Evolutionary conservation across 2,113 vertebrate genomes (phyloP), one percentile per base, ranked within the genome.

Genomic region (Montifringilla adamsi): DNA sequence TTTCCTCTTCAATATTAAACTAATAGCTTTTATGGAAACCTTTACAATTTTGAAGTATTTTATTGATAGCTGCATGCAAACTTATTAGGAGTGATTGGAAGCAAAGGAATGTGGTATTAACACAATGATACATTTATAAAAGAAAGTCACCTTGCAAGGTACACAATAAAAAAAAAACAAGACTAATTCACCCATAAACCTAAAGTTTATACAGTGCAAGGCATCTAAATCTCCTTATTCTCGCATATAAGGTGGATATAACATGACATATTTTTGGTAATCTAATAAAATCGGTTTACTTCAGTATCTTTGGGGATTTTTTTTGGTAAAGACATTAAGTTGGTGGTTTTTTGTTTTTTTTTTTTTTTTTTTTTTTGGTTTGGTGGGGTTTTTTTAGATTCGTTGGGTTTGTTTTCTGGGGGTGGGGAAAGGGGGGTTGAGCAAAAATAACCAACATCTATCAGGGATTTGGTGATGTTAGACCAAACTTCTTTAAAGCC

Each of bases 401-500:
- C 3, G 1, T 37, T 59, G 0, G 23, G 10, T 44, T 59, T 47
- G 26, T 49, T 64, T 80, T 43, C 31, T 49, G 11, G 20, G 30
- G 6, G 3, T 1, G 0, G 13, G 16, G 13, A 19, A 1, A 6
- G 12, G 7, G 4, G 1, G 1, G 1, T 8, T 37, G 6, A 62
- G 13, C 7, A 92, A 80, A 86, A 74, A 49, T 26, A 75, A 33
- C 21, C 33, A 55, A 19, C 13, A 67, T 28, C 21, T 79, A 4
- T 46, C 7, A 49, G 23, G 13, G 11, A 62, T 76, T 83, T 49
- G 9, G 31, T 73, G 63, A 66, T 8, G 0, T 58, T 55, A 73
- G 17, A 69, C 14, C 16, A 66, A 77, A 80, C 17, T 67, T 50
- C 23, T 89, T 41, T 49, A 81, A 88, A 41, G 28, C 13, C 10